These are phyloP conservation scores for Agriotes lineatus DNA, from an alignment of 2,888 invertebrate species.

Conservation along the genomic window DNA sequence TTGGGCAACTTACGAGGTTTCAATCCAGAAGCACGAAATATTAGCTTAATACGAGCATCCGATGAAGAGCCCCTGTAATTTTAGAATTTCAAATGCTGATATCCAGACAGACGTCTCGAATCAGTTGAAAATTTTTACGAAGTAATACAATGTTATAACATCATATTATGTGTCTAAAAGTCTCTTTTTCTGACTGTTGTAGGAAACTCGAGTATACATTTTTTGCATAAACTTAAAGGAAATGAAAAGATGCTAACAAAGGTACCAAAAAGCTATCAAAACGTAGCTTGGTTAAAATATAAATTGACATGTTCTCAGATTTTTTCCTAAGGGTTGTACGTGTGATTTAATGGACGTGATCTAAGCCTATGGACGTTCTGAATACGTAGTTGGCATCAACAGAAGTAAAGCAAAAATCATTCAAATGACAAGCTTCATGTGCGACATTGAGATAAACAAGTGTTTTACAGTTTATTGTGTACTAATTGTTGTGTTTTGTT, in stretches of 20 bases:
- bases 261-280: neutral
- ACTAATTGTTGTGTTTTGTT: neutral
- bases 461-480: conserved; percentile 2
- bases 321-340: neutral
- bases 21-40: too few relatives aligned
- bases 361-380: neutral
- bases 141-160: too few relatives aligned
- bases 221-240: too few relatives aligned
- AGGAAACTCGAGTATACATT: too few relatives aligned
- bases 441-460: neutral
- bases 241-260: neutral
- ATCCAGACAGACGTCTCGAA: too few relatives aligned
- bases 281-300: neutral
- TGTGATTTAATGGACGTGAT: neutral
- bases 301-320: neutral
- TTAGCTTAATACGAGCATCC: too few relatives aligned
- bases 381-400: neutral
- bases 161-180: too few relatives aligned
- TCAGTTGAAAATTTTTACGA: too few relatives aligned
- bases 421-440: conserved; percentile 1
- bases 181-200: too few relatives aligned
- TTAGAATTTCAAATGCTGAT: too few relatives aligned
- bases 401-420: neutral
- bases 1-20: too few relatives aligned
- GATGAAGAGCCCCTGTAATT: too few relatives aligned